phyloP scores from a whole-genome alignment of 2,797 vertebrate genomes.

The Stomatorhinus walkeri region DNA sequence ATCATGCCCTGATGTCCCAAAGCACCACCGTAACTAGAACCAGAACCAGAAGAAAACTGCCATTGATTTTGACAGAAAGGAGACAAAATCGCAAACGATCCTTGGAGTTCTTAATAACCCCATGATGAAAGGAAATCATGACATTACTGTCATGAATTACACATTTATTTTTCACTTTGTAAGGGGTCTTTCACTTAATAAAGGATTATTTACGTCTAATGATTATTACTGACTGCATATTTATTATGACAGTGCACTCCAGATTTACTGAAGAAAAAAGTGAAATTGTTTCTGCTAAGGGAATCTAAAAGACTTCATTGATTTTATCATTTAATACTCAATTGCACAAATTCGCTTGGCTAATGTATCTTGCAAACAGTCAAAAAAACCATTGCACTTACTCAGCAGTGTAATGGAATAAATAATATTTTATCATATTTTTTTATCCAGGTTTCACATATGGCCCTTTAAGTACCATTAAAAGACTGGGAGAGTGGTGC shows the following conservation, averaged over 20 bases:
- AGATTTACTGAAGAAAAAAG: neutral
- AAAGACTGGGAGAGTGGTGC: neutral
- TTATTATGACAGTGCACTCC: neutral
- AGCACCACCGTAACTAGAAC: slow-evolving; percentile 49
- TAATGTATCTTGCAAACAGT: neutral
- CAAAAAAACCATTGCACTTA: neutral
- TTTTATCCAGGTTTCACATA: neutral
- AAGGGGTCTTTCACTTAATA: neutral
- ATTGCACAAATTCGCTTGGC: neutral
- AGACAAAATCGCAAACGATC: neutral
- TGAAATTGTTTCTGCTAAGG: neutral
- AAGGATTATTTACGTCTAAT: neutral
- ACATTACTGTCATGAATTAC: too few species aligned
- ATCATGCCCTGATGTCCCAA: slow-evolving; percentile 45
- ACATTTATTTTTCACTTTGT: neutral
- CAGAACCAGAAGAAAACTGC: slow-evolving; percentile 49
- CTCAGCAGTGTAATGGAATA: neutral
- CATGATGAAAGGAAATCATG: slow-evolving; percentile 3
- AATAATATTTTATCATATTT: neutral
- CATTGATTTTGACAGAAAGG: slow-evolving; percentile 54
- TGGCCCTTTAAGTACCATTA: neutral
- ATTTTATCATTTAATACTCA: neutral
- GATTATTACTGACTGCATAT: neutral
- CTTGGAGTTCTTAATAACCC: neutral
- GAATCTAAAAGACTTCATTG: neutral